These are phyloP conservation scores for Bursaphelenchus mucronatus DNA, from an alignment of 1,140 invertebrate genomes.

Conservation along the genomic window DNA sequence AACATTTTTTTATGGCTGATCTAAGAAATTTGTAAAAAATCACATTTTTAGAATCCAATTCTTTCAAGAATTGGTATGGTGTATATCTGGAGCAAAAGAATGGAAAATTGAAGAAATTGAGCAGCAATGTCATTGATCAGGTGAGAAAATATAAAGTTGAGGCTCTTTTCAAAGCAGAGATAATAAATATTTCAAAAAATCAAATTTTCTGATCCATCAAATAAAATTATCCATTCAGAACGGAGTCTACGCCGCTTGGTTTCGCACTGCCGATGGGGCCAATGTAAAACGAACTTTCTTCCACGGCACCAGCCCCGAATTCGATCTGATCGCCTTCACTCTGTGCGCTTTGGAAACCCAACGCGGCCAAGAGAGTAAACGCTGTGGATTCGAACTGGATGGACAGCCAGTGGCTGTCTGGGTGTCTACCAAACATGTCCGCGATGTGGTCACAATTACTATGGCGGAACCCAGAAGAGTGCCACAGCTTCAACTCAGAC, in stretches of 20 bases:
- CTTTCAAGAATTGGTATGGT: constrained; percentile 9
- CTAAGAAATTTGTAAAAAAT: no score
- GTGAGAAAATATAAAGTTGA: not conserved
- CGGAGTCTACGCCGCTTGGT: constrained; percentile 19
- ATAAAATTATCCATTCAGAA: not conserved
- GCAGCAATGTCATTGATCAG: constrained; percentile 10
- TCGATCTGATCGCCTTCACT: constrained; percentile 20
- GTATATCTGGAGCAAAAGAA: not conserved
- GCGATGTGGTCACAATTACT: constrained; percentile 10
- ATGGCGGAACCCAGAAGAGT: not conserved
- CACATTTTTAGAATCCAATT: not conserved
- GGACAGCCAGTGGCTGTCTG: not conserved
- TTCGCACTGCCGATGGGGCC: constrained; percentile 1
- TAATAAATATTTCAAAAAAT: not conserved
- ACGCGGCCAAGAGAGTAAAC: not conserved
- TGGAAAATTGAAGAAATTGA: constrained; percentile 2
- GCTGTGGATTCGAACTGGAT: constrained; percentile 17
- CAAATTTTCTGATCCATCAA: not conserved
- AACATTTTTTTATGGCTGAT: no score
- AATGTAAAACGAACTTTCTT: constrained; percentile 16
- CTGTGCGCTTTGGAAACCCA: constrained; percentile 17
- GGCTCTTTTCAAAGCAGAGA: not conserved
- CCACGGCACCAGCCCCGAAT: constrained; percentile 15
- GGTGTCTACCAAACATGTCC: constrained; percentile 12
- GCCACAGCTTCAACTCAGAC: constrained; percentile 1